Percentiles rank a stretch among this genome's conserved stretches.
These are phyloP conservation scores for Phrynocephalus versicolor DNA, from an alignment of 2,113 vertebrate species.

Conservation along the genomic window DNA sequence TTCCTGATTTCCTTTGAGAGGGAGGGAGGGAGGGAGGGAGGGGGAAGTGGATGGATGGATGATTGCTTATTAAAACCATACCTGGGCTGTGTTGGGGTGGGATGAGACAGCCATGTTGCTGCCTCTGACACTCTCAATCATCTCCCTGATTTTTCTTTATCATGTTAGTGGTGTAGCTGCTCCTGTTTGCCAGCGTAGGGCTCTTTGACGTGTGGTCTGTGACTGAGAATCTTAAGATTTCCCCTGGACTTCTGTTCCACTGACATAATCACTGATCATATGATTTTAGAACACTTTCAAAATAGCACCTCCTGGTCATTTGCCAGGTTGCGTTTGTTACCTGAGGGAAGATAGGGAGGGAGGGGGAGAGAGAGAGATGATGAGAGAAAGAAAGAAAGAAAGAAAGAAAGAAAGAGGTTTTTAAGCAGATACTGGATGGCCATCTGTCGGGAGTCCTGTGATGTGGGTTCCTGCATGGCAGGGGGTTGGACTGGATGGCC, in stretches of 20 bases:
- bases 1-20: background rate
- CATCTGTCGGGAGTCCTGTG: too few species aligned
- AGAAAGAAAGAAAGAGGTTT: background rate
- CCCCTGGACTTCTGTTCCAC: background rate
- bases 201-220: background rate
- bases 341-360: too few species aligned
- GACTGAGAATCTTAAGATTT: background rate
- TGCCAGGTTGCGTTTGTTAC: conserved; percentile 35
- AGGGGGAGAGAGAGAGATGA: too few species aligned
- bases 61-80: background rate
- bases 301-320: background rate
- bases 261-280: background rate
- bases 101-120: background rate
- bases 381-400: background rate
- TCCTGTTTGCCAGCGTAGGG: background rate
- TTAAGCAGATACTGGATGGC: too few species aligned
- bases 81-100: too few species aligned
- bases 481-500: too few species aligned
- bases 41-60: background rate
- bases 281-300: conserved; percentile 9
- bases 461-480: too few species aligned
- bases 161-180: background rate
- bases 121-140: background rate
- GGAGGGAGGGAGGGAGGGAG: too few species aligned
- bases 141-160: background rate